A percentile compares a stretch with the other conserved stretches of the same genome.
These are phyloP conservation scores for Bambusicola thoracicus DNA, from an alignment of 2,113 vertebrate species.

Conservation along the genomic window DNA sequence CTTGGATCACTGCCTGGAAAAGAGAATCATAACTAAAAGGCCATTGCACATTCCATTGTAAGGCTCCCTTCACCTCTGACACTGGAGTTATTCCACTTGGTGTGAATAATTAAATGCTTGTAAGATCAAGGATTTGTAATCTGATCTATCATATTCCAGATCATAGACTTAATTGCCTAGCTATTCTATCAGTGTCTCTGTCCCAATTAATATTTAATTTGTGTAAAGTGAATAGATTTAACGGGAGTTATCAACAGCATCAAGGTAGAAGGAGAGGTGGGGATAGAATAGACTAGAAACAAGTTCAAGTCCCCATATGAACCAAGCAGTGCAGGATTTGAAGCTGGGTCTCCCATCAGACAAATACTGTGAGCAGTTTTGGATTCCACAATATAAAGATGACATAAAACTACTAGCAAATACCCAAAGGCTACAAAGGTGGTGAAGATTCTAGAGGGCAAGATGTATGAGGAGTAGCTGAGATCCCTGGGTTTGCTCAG, in stretches of 20 bases:
- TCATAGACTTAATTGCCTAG: constrained; percentile 1
- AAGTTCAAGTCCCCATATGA: neutral
- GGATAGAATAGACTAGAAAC: neutral
- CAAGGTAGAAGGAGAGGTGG: neutral
- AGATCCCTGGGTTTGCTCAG: too few relatives aligned
- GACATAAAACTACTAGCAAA: too few relatives aligned
- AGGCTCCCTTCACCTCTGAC: neutral
- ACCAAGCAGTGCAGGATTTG: neutral
- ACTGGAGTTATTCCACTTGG: neutral
- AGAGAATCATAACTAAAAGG: neutral
- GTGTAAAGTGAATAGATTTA: neutral
- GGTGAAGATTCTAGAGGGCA: too few relatives aligned
- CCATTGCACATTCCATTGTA: neutral
- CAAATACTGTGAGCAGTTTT: neutral
- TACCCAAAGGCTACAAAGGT: too few relatives aligned
- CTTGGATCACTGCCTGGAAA: neutral
- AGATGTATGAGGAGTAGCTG: too few relatives aligned
- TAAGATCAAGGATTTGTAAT: constrained; percentile 14
- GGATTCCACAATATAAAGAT: too few relatives aligned
- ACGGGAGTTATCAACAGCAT: neutral
- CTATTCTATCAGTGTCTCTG: neutral
- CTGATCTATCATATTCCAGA: neutral
- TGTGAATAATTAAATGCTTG: constrained; percentile 10
- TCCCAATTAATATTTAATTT: constrained; percentile 1
- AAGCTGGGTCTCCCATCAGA: neutral